Evolutionary conservation across 2,113 vertebrate species (phyloP).

Genomic region (Onychostoma macrolepis): DNA sequence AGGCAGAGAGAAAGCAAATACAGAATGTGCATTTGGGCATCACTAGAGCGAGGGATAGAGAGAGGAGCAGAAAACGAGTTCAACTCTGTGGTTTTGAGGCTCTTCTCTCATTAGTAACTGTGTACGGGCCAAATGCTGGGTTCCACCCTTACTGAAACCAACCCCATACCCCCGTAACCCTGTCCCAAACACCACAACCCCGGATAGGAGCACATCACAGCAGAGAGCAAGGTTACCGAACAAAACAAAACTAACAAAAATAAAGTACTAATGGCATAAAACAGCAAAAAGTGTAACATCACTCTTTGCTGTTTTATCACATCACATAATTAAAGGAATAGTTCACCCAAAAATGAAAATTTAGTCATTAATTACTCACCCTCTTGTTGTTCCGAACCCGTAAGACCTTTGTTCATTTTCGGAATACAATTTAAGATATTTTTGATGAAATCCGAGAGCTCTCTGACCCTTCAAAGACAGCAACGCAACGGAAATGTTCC

Average conservation of each 20-base stretch:
- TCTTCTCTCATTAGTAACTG: conserved; percentile 59
- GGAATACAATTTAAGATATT: no score
- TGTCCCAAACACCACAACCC: neutral
- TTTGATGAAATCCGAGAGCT: no score
- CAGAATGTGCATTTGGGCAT: neutral
- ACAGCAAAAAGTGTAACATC: neutral
- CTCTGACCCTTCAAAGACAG: no score
- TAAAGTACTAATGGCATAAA: neutral
- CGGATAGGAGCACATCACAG: neutral
- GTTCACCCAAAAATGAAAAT: no score
- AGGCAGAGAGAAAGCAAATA: conserved; percentile 23
- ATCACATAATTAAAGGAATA: neutral
- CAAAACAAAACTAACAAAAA: neutral
- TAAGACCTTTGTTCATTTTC: no score
- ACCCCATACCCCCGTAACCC: neutral
- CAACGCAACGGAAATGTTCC: no score
- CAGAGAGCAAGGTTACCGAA: no score
- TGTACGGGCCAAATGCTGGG: conserved; percentile 26
- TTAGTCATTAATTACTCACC: no score
- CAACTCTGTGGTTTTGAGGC: conserved; percentile 48
- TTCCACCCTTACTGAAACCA: conserved; percentile 51
- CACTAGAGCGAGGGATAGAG: conserved; percentile 1
- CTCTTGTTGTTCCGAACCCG: no score
- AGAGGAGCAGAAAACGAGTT: conserved; percentile 12
- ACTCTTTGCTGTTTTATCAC: neutral